Evolutionary conservation across 2,888 invertebrate species (phyloP), one percentile per base, ranked within the genome.

Genomic region (Nezara viridula): DNA sequence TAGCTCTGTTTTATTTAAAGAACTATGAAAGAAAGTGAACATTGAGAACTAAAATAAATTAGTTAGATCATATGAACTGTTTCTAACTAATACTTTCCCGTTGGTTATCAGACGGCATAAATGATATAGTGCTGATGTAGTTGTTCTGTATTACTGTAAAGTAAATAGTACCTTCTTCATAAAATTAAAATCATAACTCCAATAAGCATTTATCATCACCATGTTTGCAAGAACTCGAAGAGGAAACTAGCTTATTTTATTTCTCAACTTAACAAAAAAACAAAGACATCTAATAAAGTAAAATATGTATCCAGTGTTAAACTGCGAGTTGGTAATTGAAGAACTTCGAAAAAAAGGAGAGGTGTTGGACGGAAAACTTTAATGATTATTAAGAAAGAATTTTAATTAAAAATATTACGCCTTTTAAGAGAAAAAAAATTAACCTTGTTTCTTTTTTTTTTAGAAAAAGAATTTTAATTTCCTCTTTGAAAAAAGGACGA

Each of bases 351-450:
- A 66, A 66, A 32, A 19, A 19, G 19, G 32, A 19, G 12, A 37
- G 66, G 19, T 73, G 66, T 0, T 7, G 32, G 37, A 73, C 32
- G 37, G 66, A 37, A 7, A 73, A 73, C 32, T 73, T 73, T 37
- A 73, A 73, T 73, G 37, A 73, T 73, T 73, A 66, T 73, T 73
- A 73, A 19, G 32, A n/a, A 73, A 19, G 66, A 73, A 73, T 73
- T 73, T 73, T 73, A 73, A 73, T 73, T 73, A 73, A 73, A 73
- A 73, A 73, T 73, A 37, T 73, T 37, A 37, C 16, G 4, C 37
- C 32, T 73, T 37, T 73, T 66, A n/a, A 6, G 32, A 19, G 19
- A 73, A 19, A 73, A 60, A 60, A 27, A 32, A 37, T 73, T 37
- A 19, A 19, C 27, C 32, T 0, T 60, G 10, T 14, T 60, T 73